Evolutionary conservation across 2,797 vertebrate genomes (phyloP).

Genomic region (Esox lucius): DNA sequence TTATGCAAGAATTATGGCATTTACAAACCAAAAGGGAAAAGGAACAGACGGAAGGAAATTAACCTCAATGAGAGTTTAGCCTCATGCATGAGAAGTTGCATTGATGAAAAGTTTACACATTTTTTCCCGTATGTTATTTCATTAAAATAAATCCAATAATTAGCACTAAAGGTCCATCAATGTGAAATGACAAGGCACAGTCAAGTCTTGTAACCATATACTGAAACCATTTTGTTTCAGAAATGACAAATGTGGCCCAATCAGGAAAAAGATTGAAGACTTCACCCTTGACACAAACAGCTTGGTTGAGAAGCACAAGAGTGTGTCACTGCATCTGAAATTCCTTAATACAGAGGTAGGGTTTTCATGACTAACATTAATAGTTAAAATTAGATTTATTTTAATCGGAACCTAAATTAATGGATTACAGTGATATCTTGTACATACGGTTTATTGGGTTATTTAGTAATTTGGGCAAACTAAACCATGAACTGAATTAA

Average conservation of each 20-base stretch:
- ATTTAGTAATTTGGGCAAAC: too few relatives aligned
- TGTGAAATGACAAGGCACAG: background rate
- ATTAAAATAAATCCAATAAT: background rate
- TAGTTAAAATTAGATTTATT: too few relatives aligned
- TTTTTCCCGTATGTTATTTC: constrained; percentile 51
- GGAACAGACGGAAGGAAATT: background rate
- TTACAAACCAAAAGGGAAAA: constrained; percentile 6
- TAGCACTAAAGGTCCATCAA: background rate
- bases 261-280: constrained; percentile 8
- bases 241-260: too few relatives aligned
- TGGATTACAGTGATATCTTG: too few relatives aligned
- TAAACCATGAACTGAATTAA: too few relatives aligned
- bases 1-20: background rate
- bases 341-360: too few relatives aligned
- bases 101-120: constrained; percentile 50
- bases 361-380: too few relatives aligned
- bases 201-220: too few relatives aligned
- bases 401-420: too few relatives aligned
- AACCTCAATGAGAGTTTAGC: constrained; percentile 44
- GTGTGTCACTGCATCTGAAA: constrained; percentile 9
- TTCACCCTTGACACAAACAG: constrained; percentile 43
- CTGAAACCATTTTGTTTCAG: too few relatives aligned
- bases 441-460: too few relatives aligned
- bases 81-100: constrained; percentile 30
- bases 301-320: constrained; percentile 21